A percentile compares a stretch with the other conserved stretches of the same genome.
Conservation (phyloP, 2,113 vertebrate genomes). For the Gila orcuttii region DNA sequence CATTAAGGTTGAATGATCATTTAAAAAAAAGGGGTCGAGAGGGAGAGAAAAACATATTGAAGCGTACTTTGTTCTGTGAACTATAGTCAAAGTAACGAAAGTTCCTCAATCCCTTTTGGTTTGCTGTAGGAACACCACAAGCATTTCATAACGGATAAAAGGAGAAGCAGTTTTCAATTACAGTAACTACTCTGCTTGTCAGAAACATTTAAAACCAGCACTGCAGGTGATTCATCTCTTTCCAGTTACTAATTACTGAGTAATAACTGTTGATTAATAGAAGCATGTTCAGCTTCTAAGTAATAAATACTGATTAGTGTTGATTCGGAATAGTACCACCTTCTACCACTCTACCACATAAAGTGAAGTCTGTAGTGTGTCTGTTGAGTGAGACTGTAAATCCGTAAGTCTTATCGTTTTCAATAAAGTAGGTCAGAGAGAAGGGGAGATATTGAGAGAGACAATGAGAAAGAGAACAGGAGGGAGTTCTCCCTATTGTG, state of each 20-base stretch:
- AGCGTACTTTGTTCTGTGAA: slow-evolving; percentile 4
- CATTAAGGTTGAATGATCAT: neutral
- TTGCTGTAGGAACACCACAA: neutral
- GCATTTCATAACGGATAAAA: slow-evolving; percentile 10
- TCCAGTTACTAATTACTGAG: slow-evolving; percentile 39
- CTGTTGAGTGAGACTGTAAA: slow-evolving; percentile 12
- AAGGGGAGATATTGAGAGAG: neutral
- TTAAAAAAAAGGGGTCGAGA: neutral
- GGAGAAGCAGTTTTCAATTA: slow-evolving; percentile 9
- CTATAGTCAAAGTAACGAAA: neutral
- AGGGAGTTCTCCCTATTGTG: slow-evolving; percentile 17
- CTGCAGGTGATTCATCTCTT: slow-evolving; percentile 22
- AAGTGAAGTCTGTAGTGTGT: slow-evolving; percentile 19
- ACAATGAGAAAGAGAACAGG: neutral
- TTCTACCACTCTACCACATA: neutral
- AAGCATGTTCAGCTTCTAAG: neutral
- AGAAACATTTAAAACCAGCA: slow-evolving; percentile 14
- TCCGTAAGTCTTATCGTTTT: neutral
- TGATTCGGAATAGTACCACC: neutral
- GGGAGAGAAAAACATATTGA: neutral
- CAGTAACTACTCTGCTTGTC: slow-evolving; percentile 17
- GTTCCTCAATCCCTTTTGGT: neutral
- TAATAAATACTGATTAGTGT: slow-evolving; percentile 37
- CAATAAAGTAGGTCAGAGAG: slow-evolving; percentile 8
- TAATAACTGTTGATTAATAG: slow-evolving; percentile 24